Evolutionary conservation across 35 echinoderm and acorn worm species (phyloP).

Genomic region (Apostichopus parvimensis): DNA sequence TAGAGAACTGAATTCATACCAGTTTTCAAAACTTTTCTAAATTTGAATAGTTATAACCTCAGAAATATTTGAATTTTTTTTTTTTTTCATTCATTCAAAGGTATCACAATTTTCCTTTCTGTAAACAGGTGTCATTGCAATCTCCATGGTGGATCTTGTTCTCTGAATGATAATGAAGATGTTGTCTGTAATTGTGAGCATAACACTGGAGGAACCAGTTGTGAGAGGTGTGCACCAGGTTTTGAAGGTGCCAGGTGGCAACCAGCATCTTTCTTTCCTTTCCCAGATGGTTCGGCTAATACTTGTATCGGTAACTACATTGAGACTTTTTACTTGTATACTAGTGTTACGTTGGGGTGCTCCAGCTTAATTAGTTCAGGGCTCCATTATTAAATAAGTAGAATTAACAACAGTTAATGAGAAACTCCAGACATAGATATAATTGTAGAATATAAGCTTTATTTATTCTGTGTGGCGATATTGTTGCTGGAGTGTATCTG

Average conservation of each 20-base stretch:
- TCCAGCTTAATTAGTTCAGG: too few species aligned
- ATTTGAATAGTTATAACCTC: not conserved
- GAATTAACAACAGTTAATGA: too few species aligned
- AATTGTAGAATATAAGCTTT: too few species aligned
- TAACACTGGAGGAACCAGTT: conserved; percentile 67
- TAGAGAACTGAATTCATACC: too few species aligned
- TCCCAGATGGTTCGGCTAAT: conserved; percentile 72
- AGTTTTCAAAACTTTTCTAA: not conserved
- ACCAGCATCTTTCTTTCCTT: conserved; percentile 72
- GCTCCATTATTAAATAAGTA: too few species aligned
- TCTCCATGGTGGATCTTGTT: conserved; percentile 69
- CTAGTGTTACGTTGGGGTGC: too few species aligned
- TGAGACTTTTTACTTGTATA: not conserved
- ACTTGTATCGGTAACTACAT: conserved; percentile 64
- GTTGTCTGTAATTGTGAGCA: conserved; percentile 69
- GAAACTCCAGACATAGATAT: too few species aligned
- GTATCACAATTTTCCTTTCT: not conserved
- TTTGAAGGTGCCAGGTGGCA: conserved; percentile 63
- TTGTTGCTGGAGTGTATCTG: too few species aligned
- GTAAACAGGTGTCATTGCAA: conserved; percentile 79
- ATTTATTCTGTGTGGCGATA: too few species aligned
- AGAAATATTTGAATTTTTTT: too few species aligned
- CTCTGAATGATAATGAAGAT: not conserved
- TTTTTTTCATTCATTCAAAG: too few species aligned
- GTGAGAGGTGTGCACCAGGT: conserved; percentile 53